A percentile compares a stretch with the other conserved stretches of the same genome.
phyloP scores from a whole-genome alignment of 2,888 invertebrate genomes.

The Trissonchulus latispiculum region DNA sequence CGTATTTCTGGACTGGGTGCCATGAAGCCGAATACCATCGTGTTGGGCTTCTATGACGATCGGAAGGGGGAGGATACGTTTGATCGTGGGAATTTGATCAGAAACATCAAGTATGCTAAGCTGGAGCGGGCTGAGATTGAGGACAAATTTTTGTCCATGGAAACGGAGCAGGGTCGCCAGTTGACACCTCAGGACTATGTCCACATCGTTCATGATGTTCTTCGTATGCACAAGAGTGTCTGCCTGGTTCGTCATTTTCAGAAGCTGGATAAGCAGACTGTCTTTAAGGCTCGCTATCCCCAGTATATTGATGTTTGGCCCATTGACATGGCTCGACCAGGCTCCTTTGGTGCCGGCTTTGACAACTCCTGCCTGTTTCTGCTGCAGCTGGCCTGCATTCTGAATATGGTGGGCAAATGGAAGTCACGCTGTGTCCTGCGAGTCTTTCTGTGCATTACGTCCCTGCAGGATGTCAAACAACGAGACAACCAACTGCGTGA shows the following conservation, averaged over 20 bases:
- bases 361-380: conserved; percentile 75
- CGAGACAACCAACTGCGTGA: conserved; percentile 47
- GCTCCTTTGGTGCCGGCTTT: conserved; percentile 62
- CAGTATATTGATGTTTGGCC: conserved; percentile 93
- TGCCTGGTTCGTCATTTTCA: conserved; percentile 86
- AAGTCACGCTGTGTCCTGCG: conserved; percentile 67
- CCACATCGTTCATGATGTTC: conserved; percentile 69
- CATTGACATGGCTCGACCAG: conserved; percentile 72
- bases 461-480: conserved; percentile 35
- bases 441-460: conserved; percentile 61
- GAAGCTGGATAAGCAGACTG: conserved; percentile 64
- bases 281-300: conserved; percentile 51
- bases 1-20: conserved; percentile 62
- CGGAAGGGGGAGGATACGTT: conserved; percentile 65
- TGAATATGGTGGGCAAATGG: conserved; percentile 62
- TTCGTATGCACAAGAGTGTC: conserved; percentile 86
- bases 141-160: neutral
- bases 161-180: conserved; percentile 16
- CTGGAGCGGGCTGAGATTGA: conserved; percentile 36
- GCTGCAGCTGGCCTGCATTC: conserved; percentile 87
- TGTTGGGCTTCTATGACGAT: conserved; percentile 82
- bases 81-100: conserved; percentile 33
- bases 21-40: conserved; percentile 96
- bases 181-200: conserved; percentile 58
- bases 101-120: conserved; percentile 31